phyloP scores from a whole-genome alignment of 1,140 invertebrate species.

The Acromyrmex echinatior region DNA sequence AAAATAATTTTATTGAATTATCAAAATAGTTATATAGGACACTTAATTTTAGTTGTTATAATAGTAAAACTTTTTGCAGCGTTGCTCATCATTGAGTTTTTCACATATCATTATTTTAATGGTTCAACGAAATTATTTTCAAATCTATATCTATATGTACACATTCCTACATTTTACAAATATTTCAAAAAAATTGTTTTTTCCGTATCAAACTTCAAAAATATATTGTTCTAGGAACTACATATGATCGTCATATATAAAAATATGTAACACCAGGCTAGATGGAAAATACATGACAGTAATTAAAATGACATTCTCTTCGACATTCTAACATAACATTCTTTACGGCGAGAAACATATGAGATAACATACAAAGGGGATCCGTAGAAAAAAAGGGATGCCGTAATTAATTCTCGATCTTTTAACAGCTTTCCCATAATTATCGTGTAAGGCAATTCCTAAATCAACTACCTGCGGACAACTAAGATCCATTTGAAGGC shows the following conservation, averaged over 20 bases:
- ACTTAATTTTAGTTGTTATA: too few species aligned
- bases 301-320: neutral
- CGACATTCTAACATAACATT: neutral
- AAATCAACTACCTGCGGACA: slow-evolving; percentile 41
- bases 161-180: too few species aligned
- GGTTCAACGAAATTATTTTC: too few species aligned
- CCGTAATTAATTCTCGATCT: slow-evolving; percentile 36
- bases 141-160: too few species aligned
- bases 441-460: slow-evolving; percentile 23
- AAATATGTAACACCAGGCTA: neutral
- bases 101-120: too few species aligned
- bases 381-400: neutral
- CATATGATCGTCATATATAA: neutral
- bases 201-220: neutral
- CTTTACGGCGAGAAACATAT: neutral
- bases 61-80: too few species aligned
- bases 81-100: too few species aligned
- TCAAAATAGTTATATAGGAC: too few species aligned
- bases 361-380: slow-evolving; percentile 5
- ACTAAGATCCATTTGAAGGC: slow-evolving; percentile 34
- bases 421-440: slow-evolving; percentile 17
- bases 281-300: neutral
- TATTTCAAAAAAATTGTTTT: neutral
- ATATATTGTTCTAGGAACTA: neutral
- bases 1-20: too few species aligned